These are phyloP conservation scores for Rhadinocentrus ornatus DNA, from an alignment of 2,797 vertebrate species.

Conservation along the genomic window DNA sequence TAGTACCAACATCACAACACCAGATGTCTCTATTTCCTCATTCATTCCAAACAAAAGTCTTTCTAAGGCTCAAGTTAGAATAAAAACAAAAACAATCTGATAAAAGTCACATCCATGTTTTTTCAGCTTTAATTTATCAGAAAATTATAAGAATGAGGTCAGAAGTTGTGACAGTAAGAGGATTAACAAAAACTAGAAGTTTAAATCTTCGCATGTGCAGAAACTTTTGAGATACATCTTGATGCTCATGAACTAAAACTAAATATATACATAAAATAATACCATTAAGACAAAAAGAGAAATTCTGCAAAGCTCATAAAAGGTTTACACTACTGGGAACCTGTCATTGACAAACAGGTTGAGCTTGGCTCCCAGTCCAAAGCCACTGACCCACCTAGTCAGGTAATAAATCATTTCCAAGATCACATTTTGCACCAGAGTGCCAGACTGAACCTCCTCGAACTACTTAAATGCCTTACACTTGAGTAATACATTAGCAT, in stretches of 20 bases:
- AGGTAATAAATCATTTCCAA: slow-evolving; percentile 69
- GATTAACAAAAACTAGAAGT: not conserved
- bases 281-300: not conserved
- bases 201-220: not conserved
- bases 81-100: not conserved
- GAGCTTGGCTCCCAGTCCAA: slow-evolving; percentile 23
- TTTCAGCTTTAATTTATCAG: no score
- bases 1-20: slow-evolving; percentile 19
- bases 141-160: not conserved
- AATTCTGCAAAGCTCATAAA: slow-evolving; percentile 9
- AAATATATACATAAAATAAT: not conserved
- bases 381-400: slow-evolving; percentile 28
- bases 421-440: slow-evolving; percentile 67
- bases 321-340: not conserved
- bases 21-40: slow-evolving; percentile 47
- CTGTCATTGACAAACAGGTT: slow-evolving; percentile 17
- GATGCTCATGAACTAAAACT: not conserved
- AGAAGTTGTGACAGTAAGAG: no score
- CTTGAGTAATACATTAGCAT: slow-evolving; percentile 31
- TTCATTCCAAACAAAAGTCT: not conserved
- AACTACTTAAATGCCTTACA: slow-evolving; percentile 34
- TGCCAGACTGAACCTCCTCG: slow-evolving; percentile 65
- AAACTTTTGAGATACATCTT: not conserved
- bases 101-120: no score
- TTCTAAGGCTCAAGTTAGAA: not conserved